Base-by-base conservation (phyloP, 37 sponge, comb jelly and placozoan species). In the Ephydatia muelleri region DNA sequence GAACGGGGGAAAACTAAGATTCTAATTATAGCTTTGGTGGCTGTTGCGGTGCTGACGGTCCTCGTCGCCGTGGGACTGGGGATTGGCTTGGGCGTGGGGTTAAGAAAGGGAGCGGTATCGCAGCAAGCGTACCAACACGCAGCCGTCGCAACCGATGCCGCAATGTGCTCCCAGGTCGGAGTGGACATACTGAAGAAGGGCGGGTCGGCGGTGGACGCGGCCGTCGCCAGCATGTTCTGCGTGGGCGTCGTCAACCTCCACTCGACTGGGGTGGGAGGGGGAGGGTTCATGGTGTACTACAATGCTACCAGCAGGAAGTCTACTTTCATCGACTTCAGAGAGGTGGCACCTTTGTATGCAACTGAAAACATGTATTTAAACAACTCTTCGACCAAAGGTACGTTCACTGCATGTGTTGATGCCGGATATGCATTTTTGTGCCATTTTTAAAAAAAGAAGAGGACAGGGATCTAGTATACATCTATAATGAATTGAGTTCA, bases 181-280 rank as follows among this genome's bases (percentile, higher is more conserved):
- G 70, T 36, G 38, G 80, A 87, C 25, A 85, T 94, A 0, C 82
- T 96, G 38, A 72, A 86, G 65, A 86, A 87, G 67, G 89, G 89
- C 11, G 99, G 99, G 21, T 85, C 84, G 66, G 97, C 97, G 14
- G 99, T 98, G 27, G 99, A 98, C 43, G 95, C 99, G 16, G 97
- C 97, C 40, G 85, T 96, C 28, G 95, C 93, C 2, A 90, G 86
- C 35, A 30, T 87, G 27, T 83, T 98, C 16, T 98, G 99, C 73
- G 83, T 94, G 67, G 99, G 99, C 0, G 89, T 95, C 11, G 92
- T 96, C 68, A 93, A 96, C 75, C 87, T 86, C 13, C 95, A 96
- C 68, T 94, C 95, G 30, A 95, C 93, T 11, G 99, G 99, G 23
- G 87, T 98, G 6, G 99, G 99, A 65, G 99, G 99, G 14, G 99